Conservation (phyloP, 2,113 vertebrate species). For the Phyllopteryx taeniolatus region DNA sequence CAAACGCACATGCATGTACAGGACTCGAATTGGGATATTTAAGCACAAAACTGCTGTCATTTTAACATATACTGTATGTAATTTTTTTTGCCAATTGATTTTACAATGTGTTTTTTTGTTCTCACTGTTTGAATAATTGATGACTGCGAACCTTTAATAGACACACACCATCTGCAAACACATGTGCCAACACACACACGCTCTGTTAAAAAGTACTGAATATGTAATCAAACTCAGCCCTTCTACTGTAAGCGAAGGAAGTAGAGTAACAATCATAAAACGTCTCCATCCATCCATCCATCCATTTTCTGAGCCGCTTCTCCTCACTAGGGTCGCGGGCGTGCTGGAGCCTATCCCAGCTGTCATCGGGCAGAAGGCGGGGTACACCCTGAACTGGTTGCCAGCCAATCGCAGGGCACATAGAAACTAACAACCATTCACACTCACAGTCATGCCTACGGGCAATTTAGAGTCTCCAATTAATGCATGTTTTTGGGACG, state of each 20-base stretch:
- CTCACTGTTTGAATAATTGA: conserved; percentile 58
- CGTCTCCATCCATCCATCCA: no score
- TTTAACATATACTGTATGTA: not conserved
- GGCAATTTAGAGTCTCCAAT: no score
- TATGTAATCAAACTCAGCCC: not conserved
- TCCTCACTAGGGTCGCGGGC: no score
- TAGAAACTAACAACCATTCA: no score
- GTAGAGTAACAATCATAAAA: not conserved
- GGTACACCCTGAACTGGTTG: no score
- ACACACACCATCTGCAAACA: conserved; percentile 68
- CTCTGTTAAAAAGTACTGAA: not conserved
- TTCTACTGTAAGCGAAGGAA: not conserved
- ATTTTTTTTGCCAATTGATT: not conserved
- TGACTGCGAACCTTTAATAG: conserved; percentile 50
- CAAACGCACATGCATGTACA: not conserved
- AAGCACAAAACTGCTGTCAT: not conserved
- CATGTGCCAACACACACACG: conserved; percentile 17
- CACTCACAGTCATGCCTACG: no score
- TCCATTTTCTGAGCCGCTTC: no score
- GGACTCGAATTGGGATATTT: not conserved
- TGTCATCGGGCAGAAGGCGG: no score
- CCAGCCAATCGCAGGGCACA: no score
- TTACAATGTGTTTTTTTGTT: not conserved
- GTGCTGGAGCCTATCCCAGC: no score
- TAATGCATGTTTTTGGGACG: no score